Conservation (phyloP, 23 tunicate genomes). For the Phallusia fumigata region DNA sequence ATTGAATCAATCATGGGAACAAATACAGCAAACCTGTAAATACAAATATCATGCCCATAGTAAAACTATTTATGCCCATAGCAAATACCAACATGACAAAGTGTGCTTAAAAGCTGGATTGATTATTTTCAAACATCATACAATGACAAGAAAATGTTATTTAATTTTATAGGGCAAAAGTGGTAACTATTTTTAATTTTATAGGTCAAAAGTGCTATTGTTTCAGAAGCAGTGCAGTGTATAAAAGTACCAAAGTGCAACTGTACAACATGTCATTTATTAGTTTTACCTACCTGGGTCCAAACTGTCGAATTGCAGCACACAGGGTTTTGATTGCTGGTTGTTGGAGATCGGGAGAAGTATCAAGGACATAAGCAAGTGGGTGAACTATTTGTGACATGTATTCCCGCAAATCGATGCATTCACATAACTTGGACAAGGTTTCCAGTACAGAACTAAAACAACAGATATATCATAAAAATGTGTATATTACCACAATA, state of each 20-base stretch:
- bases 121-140: no score
- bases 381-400: slow-evolving; percentile 84
- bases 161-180: no score
- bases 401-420: slow-evolving; percentile 80
- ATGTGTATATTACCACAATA: neutral
- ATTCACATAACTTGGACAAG: slow-evolving; percentile 49
- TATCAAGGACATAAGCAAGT: slow-evolving; percentile 46
- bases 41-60: neutral
- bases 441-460: slow-evolving; percentile 65
- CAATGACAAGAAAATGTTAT: no score
- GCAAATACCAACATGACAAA: neutral
- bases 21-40: slow-evolving; percentile 54
- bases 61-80: neutral
- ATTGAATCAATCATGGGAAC: slow-evolving; percentile 52
- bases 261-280: no score
- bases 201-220: no score
- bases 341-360: slow-evolving; percentile 52
- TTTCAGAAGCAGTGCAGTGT: no score
- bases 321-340: slow-evolving; percentile 54
- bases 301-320: slow-evolving; percentile 65
- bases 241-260: no score
- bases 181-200: no score
- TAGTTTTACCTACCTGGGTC: slow-evolving; percentile 46
- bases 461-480: neutral
- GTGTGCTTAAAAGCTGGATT: no score